Evolutionary conservation across 2,113 vertebrate species (phyloP).

Genomic region (Spilogale gracilis): DNA sequence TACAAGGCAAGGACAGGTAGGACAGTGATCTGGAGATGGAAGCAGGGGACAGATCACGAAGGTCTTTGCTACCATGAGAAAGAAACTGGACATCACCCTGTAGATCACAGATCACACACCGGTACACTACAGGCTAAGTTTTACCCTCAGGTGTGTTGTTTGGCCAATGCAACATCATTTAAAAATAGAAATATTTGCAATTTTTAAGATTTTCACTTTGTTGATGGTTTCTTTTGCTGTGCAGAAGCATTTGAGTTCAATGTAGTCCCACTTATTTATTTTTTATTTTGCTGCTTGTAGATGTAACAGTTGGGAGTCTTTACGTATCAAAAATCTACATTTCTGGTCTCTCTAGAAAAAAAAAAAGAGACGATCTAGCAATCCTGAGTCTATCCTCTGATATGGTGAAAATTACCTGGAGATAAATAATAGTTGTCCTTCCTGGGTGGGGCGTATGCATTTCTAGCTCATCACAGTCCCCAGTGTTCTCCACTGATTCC

Average conservation of each 20-base stretch:
- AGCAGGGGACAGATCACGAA: background rate
- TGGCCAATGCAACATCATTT: background rate
- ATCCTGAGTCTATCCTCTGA: background rate
- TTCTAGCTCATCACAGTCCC: background rate
- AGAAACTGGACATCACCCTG: background rate
- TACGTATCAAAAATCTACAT: background rate
- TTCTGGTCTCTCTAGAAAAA: conserved; percentile 7
- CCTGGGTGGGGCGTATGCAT: background rate
- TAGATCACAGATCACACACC: background rate
- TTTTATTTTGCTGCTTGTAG: background rate
- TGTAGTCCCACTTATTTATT: background rate
- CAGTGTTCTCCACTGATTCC: background rate
- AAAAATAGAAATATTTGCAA: conserved; percentile 14
- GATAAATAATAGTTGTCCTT: background rate
- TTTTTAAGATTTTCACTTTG: background rate
- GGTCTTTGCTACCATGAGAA: background rate
- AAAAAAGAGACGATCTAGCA: background rate
- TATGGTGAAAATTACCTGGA: background rate
- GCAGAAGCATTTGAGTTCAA: background rate
- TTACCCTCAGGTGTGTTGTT: background rate
- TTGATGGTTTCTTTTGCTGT: background rate
- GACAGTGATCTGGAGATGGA: background rate
- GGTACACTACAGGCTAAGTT: background rate
- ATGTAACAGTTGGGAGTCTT: background rate
- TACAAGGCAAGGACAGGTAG: background rate